Evolutionary conservation across 2,888 invertebrate species (phyloP), one percentile per base, ranked within the genome.

Genomic region (Lathronympha strigana): DNA sequence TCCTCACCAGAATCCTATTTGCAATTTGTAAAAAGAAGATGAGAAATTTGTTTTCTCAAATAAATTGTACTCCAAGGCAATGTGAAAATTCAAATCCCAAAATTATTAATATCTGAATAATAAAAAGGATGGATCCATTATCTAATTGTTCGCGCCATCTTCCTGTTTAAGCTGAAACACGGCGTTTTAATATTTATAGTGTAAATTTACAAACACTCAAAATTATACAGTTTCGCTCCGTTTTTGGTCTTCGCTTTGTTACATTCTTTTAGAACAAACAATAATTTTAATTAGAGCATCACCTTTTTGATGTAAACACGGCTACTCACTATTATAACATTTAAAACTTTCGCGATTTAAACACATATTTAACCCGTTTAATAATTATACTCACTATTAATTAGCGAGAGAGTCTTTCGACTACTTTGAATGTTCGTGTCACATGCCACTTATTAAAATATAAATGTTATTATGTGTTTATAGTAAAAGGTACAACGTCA

Each of bases 111-210:
- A 15, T 54, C 47, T 47, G 28, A 49, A 55, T 49, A 17, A 55
- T 15, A 47, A 55, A 55, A 49, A 55, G 36, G 11, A 11, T 19
- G 49, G 28, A 28, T 57, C 40, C 55, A 63, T 63, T 55, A 31
- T 28, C 15, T 57, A 63, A 55, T 55, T 63, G 21, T 47, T 25
- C 21, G 25, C 1, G 1, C 23, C 17, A 17, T 31, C 54, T 55
- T 49, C 38, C 47, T n/a, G 47, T 63, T 49, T 28, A 1, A 28
- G 2, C 28, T 45, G 13, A 36, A 54, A 53, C 23, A 62, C 25
- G 19, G 11, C 51, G 15, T 31, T 58, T 11, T 61, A 23, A 53
- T 45, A 40, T 19, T 61, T 36, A 53, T 15, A 58, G 23, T 17
- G 31, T 5, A 43, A 13, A 40, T 19, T 9, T 25, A 40, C 6